phyloP scores from a whole-genome alignment of 64 coral and sea anemone species.

The Montipora sp. region DNA sequence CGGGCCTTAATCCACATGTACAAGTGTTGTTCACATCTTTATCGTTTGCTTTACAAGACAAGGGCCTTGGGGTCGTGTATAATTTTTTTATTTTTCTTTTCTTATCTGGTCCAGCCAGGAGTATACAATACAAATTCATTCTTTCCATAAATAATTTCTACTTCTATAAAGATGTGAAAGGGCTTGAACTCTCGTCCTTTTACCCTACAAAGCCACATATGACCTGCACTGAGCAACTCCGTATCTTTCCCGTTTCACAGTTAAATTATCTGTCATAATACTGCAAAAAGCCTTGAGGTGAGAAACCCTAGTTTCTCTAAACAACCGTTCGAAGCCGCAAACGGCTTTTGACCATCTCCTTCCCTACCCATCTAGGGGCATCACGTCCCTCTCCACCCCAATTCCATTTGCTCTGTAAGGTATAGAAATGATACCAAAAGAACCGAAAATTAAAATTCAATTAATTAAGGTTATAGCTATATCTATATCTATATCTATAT shows the following conservation, averaged over 20 bases:
- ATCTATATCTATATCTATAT: neutral
- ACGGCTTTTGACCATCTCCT: neutral
- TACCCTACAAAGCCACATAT: neutral
- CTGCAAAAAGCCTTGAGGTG: neutral
- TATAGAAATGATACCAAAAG: neutral
- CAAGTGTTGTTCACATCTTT: too few species aligned
- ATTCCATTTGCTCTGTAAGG: neutral
- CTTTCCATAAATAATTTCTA: neutral
- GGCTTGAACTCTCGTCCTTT: too few species aligned
- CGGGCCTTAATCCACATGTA: too few species aligned
- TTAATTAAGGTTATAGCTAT: too few species aligned
- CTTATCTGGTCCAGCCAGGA: conserved; percentile 20
- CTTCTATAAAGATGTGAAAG: too few species aligned
- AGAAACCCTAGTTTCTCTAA: neutral
- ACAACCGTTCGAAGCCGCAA: neutral
- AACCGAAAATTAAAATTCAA: neutral
- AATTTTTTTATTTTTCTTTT: neutral
- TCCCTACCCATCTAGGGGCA: neutral
- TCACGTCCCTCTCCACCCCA: conserved; percentile 8
- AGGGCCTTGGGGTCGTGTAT: neutral
- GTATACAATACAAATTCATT: neutral
- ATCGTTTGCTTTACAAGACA: too few species aligned
- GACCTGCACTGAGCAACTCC: neutral
- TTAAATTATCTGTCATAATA: neutral
- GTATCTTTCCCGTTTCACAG: neutral